Percentiles rank a stretch among this genome's conserved stretches.
Conservation (phyloP, 2,113 vertebrate species). For the Epinephelus moara region DNA sequence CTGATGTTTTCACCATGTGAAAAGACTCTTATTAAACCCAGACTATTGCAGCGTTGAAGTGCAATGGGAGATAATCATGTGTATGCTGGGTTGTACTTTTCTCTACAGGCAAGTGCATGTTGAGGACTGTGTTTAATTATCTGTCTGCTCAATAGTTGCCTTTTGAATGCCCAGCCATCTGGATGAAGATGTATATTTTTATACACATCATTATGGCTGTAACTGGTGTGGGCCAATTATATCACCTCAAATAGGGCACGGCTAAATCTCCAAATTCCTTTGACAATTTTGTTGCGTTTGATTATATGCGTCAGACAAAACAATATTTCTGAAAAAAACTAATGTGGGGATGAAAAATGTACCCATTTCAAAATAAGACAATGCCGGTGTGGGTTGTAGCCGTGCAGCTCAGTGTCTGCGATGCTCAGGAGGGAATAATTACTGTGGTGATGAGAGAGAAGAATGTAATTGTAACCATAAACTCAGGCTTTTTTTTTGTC, state of each 20-base stretch:
- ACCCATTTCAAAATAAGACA: neutral
- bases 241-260: neutral
- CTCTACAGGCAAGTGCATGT: neutral
- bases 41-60: neutral
- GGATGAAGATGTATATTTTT: neutral
- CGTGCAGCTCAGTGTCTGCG: constrained; percentile 14
- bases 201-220: neutral
- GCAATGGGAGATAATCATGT: neutral
- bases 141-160: neutral
- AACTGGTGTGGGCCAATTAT: neutral
- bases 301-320: neutral
- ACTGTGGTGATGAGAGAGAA: constrained; percentile 31
- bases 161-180: neutral
- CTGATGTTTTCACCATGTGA: neutral
- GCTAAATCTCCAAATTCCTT: neutral
- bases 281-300: neutral
- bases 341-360: neutral
- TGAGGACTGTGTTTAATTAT: neutral
- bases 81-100: neutral
- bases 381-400: neutral
- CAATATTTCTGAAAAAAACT: neutral
- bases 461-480: constrained; percentile 51
- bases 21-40: neutral
- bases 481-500: constrained; percentile 42
- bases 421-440: constrained; percentile 54